Percentiles rank a stretch among this genome's conserved stretches.
Evolutionary conservation across 2,888 invertebrate species (phyloP).

Genomic region (Eristalis pertinax): DNA sequence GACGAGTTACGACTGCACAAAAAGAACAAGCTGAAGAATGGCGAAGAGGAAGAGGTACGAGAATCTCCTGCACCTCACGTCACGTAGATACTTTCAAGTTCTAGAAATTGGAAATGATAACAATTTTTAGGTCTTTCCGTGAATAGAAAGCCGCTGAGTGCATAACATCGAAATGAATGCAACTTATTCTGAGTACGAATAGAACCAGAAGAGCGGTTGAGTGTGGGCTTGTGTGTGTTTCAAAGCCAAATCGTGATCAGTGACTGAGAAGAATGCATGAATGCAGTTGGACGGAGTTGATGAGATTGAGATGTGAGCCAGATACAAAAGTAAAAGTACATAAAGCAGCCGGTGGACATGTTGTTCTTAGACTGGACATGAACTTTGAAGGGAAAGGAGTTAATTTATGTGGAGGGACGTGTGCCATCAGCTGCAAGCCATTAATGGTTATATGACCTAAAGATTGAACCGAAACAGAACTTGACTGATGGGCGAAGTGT

Average conservation of each 20-base stretch:
- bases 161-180: too few species aligned
- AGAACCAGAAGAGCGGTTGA: background rate
- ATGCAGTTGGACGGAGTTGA: constrained; percentile 19
- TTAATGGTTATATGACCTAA: background rate
- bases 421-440: background rate
- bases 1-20: background rate
- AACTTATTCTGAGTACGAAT: background rate
- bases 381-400: constrained; percentile 35
- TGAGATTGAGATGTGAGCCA: constrained; percentile 67
- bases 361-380: constrained; percentile 50
- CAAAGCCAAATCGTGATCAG: constrained; percentile 59
- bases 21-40: background rate
- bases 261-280: constrained; percentile 24
- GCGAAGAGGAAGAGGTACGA: background rate
- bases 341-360: constrained; percentile 43
- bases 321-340: constrained; percentile 72
- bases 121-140: constrained; percentile 67
- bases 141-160: constrained; percentile 58
- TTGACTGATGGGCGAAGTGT: background rate
- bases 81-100: constrained; percentile 59
- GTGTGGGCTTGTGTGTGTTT: constrained; percentile 13
- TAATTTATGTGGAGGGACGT: background rate
- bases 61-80: background rate
- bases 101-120: constrained; percentile 69
- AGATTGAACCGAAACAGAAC: background rate